These are phyloP conservation scores for Lamprotornis superbus DNA, from an alignment of 2,113 vertebrate genomes.

Conservation along the genomic window DNA sequence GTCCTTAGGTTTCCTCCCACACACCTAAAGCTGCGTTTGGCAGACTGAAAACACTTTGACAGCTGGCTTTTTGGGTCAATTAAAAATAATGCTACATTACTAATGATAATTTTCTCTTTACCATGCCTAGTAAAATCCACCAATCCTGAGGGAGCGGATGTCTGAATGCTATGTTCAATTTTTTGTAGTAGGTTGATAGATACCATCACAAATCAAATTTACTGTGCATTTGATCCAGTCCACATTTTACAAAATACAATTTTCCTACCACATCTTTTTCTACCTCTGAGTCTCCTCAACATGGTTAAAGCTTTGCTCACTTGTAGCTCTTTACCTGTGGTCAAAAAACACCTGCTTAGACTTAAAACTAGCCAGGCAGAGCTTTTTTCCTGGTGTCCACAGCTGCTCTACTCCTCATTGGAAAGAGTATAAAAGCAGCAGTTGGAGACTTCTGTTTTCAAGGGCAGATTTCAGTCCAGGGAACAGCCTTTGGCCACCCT, in stretches of 20 bases:
- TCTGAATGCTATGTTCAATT: neutral
- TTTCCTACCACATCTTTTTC: neutral
- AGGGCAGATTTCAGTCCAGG: neutral
- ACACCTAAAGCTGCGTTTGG: conserved; percentile 4
- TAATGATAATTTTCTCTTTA: neutral
- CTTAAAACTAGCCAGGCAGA: neutral
- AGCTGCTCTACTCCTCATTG: neutral
- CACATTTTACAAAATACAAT: neutral
- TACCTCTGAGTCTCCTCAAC: neutral
- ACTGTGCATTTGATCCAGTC: neutral
- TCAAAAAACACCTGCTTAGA: neutral
- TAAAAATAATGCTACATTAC: neutral
- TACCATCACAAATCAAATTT: neutral
- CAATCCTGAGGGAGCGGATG: neutral
- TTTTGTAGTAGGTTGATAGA: neutral
- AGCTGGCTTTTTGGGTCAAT: conserved; percentile 42
- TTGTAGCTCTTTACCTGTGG: neutral
- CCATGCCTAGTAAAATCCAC: neutral
- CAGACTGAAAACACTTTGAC: conserved; percentile 2
- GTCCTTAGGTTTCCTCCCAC: conserved; percentile 4
- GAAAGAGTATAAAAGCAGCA: neutral
- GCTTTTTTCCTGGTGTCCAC: neutral
- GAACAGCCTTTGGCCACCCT: neutral
- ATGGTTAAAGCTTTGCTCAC: neutral
- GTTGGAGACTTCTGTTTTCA: neutral